Conservation (phyloP, 2,113 vertebrate genomes). For the Prionailurus viverrinus region DNA sequence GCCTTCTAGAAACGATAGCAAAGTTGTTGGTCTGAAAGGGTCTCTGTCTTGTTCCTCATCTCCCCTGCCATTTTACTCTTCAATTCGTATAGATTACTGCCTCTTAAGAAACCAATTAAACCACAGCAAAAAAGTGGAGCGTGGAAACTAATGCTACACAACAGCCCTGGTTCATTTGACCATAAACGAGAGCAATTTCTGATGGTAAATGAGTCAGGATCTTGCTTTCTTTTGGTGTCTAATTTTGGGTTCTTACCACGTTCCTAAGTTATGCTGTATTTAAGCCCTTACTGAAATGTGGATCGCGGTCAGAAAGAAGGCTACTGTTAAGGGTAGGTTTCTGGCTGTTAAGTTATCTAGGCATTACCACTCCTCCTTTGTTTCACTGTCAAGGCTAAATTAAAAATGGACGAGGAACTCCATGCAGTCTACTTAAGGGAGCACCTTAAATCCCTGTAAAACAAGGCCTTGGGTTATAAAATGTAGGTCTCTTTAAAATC, state of each 20-base stretch:
- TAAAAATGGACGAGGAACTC: background rate
- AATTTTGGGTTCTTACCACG: background rate
- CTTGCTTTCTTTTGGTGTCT: background rate
- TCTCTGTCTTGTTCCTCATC: background rate
- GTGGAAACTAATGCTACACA: background rate
- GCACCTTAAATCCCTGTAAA: background rate
- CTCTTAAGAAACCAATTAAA: background rate
- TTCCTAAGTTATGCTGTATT: background rate
- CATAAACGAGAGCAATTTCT: background rate
- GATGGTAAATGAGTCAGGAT: background rate
- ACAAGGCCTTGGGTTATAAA: background rate
- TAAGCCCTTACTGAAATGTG: background rate
- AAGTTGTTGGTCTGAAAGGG: background rate
- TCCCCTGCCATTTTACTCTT: background rate
- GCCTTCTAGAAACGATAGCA: background rate
- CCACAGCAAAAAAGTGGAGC: background rate
- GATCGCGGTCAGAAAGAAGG: background rate
- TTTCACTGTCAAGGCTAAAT: background rate
- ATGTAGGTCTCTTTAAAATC: background rate
- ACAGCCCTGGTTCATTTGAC: background rate
- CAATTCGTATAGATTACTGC: background rate
- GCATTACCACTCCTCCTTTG: background rate
- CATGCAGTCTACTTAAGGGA: background rate
- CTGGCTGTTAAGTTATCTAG: background rate
- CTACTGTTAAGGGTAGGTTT: background rate